Conservation (phyloP, 2,888 invertebrate genomes). For the Homarus gammarus region DNA sequence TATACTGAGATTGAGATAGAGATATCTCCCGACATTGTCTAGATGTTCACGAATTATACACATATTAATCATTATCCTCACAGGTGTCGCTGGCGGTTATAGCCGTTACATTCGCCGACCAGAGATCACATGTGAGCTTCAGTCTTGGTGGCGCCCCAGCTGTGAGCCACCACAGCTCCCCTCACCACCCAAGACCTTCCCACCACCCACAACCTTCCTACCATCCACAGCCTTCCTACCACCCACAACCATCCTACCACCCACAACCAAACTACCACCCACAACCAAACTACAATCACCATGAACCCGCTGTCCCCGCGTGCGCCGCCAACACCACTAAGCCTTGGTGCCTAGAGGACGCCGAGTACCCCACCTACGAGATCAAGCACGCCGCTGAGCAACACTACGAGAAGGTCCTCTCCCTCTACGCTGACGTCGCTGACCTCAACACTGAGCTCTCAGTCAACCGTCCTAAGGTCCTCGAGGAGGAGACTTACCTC, state of each 20-base stretch:
- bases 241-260: slow-evolving; percentile 7
- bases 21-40: neutral
- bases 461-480: slow-evolving; percentile 70
- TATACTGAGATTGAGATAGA: too few species aligned
- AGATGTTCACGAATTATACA: too few species aligned
- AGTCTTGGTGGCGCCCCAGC: too few species aligned
- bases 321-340: slow-evolving; percentile 76
- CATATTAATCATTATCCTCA: neutral
- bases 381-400: slow-evolving; percentile 66
- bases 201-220: too few species aligned
- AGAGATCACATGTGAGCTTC: too few species aligned
- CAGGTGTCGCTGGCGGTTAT: slow-evolving; percentile 39
- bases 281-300: slow-evolving; percentile 46
- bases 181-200: too few species aligned
- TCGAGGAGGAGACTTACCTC: slow-evolving; percentile 76
- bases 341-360: slow-evolving; percentile 67
- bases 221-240: neutral
- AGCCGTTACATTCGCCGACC: slow-evolving; percentile 24
- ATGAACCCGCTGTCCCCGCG: slow-evolving; percentile 65
- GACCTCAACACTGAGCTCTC: slow-evolving; percentile 76
- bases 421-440: slow-evolving; percentile 76
- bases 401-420: slow-evolving; percentile 61
- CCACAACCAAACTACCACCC: slow-evolving; percentile 33
- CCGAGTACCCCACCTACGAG: slow-evolving; percentile 66
- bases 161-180: too few species aligned